Base-by-base conservation (phyloP, 64 coral and sea anemone genomes). In the Dendronephthya gigantea region DNA sequence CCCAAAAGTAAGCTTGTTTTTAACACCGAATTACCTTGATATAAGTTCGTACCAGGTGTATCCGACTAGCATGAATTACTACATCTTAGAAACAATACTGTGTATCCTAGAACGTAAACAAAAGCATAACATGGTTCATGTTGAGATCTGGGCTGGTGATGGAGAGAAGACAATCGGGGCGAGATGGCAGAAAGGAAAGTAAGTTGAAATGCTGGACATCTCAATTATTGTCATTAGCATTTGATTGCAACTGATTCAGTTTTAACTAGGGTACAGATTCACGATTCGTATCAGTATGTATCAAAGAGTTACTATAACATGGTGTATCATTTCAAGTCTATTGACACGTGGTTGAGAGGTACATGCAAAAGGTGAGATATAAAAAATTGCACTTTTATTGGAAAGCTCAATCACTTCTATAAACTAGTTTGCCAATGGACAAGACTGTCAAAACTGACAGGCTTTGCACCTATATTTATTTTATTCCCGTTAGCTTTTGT, bases 171-270 rank as follows among this genome's bases (percentile, higher is more conserved):
- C 94, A 10, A 93, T 97, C 85, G 94, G 94, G 39, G 94, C 94
- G 19, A 91, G 94, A 49, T 97, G 94, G 94, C 91, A 97, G 55
- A 89, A 88, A 58, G 94, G 94, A 90, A 92, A 90, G 94, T 97
- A 93, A 89, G 91, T 45, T 45, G n/a, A n/a, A n/a, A n/a, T n/a
- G n/a, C n/a, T n/a, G 4, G 41, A 45, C 11, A 45, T 11, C 41
- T 11, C 41, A 45, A 45, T 45, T 11, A 45, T 45, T 45, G 11
- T 11, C 41, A 45, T 45, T 4, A 45, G 41, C 11, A 45, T 45
- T 45, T 45, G 41, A 45, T 45, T 4, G 11, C 4, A 45, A 45
- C 11, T 11, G 11, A 83, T 39, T 0, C 22, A 35, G 39, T 83
- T 9, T 83, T 40, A 50, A 56, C 37, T 86, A 96, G 94, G 62